Evolutionary conservation across 64 coral and sea anemone species (phyloP).

Genomic region (Porites lutea): DNA sequence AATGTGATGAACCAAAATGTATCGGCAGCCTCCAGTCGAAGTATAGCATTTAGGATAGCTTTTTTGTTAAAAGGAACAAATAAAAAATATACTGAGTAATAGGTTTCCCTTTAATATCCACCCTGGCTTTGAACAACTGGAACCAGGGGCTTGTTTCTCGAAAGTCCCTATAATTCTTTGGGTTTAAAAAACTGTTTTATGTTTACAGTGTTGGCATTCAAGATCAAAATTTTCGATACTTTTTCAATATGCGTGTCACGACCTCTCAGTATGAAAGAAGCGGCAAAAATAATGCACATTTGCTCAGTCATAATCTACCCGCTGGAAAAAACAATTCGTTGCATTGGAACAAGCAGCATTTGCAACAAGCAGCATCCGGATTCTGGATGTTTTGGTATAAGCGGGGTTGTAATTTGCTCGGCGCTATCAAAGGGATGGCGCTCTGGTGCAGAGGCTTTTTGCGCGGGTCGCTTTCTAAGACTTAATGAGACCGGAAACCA

Average conservation of each 20-base stretch:
- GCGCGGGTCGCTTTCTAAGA: no score
- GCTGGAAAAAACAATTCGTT: neutral
- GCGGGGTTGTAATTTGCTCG: no score
- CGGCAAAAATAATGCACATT: no score
- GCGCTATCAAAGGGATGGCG: neutral
- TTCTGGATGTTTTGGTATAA: no score
- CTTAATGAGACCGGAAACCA: neutral
- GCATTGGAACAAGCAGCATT: constrained; percentile 12
- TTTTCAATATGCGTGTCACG: constrained; percentile 6
- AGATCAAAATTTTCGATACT: constrained; percentile 2
- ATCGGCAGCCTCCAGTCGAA: constrained; percentile 1
- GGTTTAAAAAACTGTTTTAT: no score
- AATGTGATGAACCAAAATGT: constrained; percentile 13
- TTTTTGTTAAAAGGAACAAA: neutral
- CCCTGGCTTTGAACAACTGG: constrained; percentile 6
- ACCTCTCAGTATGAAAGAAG: no score
- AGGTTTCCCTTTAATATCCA: neutral
- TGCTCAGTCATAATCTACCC: no score
- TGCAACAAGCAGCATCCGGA: neutral
- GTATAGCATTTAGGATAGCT: constrained; percentile 4
- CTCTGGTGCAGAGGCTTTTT: no score
- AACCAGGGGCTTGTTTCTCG: constrained; percentile 6
- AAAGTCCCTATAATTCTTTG: constrained; percentile 13
- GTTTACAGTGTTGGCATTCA: no score
- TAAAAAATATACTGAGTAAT: constrained; percentile 5